Conservation (phyloP, 2,797 vertebrate genomes). For the Otolemur crassicaudatus region DNA sequence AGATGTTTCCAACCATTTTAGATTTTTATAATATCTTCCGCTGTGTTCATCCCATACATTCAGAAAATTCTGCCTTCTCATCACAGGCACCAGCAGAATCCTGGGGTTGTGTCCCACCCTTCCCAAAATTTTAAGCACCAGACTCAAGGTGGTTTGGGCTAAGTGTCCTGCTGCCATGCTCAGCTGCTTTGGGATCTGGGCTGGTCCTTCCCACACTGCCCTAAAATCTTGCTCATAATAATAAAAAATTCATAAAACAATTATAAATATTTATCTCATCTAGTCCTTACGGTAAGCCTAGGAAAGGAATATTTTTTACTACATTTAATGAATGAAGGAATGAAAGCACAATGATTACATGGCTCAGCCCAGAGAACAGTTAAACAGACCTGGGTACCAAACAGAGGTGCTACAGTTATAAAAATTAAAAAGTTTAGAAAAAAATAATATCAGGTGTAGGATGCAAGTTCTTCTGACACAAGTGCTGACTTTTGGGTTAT, state of each 20-base stretch:
- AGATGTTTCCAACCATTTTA: background rate
- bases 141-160: background rate
- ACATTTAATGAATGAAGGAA: background rate
- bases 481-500: background rate
- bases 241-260: background rate
- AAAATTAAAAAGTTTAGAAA: background rate
- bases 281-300: background rate
- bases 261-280: conserved; percentile 5
- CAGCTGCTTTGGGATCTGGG: conserved; percentile 7
- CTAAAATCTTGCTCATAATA: background rate
- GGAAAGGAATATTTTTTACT: background rate
- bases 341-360: background rate
- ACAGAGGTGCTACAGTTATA: background rate
- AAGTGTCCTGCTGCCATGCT: rapidly evolving
- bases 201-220: background rate
- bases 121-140: background rate
- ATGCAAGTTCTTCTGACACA: background rate
- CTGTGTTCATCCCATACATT: background rate
- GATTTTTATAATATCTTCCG: background rate
- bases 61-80: background rate
- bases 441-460: background rate
- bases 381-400: background rate
- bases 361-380: background rate
- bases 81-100: background rate
- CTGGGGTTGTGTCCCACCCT: background rate